Base-by-base conservation (phyloP, 2,113 vertebrate species). In the Potamarius usumacintae region DNA sequence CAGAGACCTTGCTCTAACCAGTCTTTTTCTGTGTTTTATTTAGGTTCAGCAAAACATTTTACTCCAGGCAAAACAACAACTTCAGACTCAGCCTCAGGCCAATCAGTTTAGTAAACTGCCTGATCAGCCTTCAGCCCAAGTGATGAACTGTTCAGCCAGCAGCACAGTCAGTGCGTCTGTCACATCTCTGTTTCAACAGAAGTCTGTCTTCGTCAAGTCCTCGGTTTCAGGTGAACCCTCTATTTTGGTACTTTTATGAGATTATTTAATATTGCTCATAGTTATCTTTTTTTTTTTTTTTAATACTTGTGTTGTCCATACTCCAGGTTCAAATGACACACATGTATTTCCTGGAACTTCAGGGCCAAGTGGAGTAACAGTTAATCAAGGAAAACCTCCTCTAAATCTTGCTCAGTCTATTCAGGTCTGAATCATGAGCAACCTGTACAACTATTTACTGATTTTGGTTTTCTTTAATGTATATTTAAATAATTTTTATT, bases 31-130 rank as follows among this genome's bases (percentile, higher is more conserved):
- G 0, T 84, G 34, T 65, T 20, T 42, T 18, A 83, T 85, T 27
- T 92, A 98, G 97, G 93, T 97, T 88, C 96, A 97, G 34, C 96
- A 97, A 79, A 97, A 92, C 90, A 96, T 97, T 80, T 92, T 98
- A 63, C 92, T 97, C 1, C 95, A 95, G 87, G 90, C 93, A 86
- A 95, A 96, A 93, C 90, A 96, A 42, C 69, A 72, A 42, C 69
- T 58, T 58, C 78, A 80, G 80, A 88, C 90, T 85, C 87, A 86
- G 76, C 74, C 90, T 34, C 88, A 84, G 50, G 67, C 90, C 30
- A 86, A 88, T 89, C 96, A 92, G 91, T 94, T 94, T 89, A 91
- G 71, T 85, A 92, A 91, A 63, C 95, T 94, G 88, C 93, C 94
- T 88, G 94, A 95, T 8, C 92, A 92, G 86, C 91, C 93, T 88